A percentile compares a stretch with the other conserved stretches of the same genome.
Conservation (phyloP, 2,113 vertebrate species). For the Pangasianodon hypophthalmus region DNA sequence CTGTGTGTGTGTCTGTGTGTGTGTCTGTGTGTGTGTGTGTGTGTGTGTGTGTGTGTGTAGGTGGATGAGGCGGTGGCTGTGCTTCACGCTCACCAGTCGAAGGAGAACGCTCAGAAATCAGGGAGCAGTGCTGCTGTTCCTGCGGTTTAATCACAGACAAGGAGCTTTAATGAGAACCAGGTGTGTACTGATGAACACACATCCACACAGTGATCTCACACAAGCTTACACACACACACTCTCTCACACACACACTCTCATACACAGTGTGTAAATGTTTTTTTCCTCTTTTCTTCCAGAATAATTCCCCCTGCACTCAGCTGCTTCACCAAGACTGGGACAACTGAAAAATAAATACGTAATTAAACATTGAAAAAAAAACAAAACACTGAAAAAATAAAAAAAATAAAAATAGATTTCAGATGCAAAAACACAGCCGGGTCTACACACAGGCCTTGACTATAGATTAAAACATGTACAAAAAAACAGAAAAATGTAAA, state of each 20-base stretch:
- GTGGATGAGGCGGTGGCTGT: slow-evolving; percentile 98
- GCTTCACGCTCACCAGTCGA: slow-evolving; percentile 97
- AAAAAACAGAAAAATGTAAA: slow-evolving; percentile 81
- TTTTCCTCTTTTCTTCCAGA: slow-evolving; percentile 52
- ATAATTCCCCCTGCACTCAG: slow-evolving; percentile 66
- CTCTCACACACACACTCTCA: too few relatives aligned
- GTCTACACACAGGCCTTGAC: slow-evolving; percentile 83
- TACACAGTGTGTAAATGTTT: background rate
- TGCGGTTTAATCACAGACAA: slow-evolving; percentile 78
- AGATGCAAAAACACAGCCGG: slow-evolving; percentile 81
- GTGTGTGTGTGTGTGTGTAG: slow-evolving; percentile 63
- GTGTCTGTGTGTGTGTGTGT: background rate
- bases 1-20: slow-evolving; percentile 21
- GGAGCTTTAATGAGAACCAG: background rate
- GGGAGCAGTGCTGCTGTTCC: slow-evolving; percentile 85
- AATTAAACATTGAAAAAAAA: slow-evolving; percentile 83
- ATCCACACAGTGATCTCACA: background rate
- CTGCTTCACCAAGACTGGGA: slow-evolving; percentile 75
- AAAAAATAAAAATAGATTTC: slow-evolving; percentile 86
- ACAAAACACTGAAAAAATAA: slow-evolving; percentile 90
- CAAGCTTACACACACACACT: too few relatives aligned
- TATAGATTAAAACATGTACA: slow-evolving; percentile 69
- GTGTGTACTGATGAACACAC: background rate
- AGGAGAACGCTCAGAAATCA: slow-evolving; percentile 93
- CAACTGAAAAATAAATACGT: slow-evolving; percentile 74